Conservation (phyloP, 2,113 vertebrate genomes). For the Ranitomeya variabilis region DNA sequence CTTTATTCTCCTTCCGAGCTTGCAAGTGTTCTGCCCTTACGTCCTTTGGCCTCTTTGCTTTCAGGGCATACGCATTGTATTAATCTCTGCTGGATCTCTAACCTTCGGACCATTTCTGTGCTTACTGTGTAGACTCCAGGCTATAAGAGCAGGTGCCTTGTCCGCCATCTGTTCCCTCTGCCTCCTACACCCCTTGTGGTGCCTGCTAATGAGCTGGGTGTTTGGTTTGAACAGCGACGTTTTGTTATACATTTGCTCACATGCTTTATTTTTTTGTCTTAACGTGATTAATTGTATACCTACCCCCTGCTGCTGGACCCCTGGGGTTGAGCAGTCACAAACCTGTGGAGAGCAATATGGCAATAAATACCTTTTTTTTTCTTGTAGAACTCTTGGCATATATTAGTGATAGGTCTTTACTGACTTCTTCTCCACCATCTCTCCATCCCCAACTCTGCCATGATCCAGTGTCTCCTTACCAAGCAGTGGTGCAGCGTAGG, state of each 20-base stretch:
- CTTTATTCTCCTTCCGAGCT: background rate
- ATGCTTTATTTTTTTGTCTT: background rate
- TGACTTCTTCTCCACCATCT: too few relatives aligned
- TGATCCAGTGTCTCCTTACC: too few relatives aligned
- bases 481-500: too few relatives aligned
- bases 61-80: background rate
- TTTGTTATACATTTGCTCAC: background rate
- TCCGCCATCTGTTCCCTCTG: background rate
- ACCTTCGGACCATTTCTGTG: background rate
- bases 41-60: background rate
- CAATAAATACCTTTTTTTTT: background rate
- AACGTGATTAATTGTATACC: background rate
- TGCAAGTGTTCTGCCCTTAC: background rate
- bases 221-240: background rate
- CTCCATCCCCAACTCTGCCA: too few relatives aligned
- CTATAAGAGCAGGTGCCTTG: background rate
- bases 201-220: background rate
- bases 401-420: too few relatives aligned
- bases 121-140: background rate
- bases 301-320: background rate
- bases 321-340: background rate
- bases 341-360: background rate
- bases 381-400: too few relatives aligned
- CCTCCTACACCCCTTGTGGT: background rate
- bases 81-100: background rate